Conservation (phyloP, 2,113 vertebrate genomes). For the Forbesichthys agassizii region DNA sequence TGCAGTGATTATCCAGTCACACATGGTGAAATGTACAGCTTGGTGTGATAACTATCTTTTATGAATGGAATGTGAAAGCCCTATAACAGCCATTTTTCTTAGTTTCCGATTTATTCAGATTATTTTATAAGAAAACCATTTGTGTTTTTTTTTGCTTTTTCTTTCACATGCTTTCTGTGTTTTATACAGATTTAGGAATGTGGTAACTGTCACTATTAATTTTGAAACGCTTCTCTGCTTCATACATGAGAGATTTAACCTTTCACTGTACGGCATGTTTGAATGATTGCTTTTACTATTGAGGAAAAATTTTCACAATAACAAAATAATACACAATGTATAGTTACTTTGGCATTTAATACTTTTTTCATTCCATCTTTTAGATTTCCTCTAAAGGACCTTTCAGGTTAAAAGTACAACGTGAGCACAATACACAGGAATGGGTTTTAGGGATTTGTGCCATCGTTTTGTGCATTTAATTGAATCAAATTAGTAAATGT, state of each 20-base stretch:
- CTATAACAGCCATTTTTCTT: slow-evolving; percentile 5
- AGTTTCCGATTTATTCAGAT: slow-evolving; percentile 5
- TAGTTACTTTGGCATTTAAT: too few relatives aligned
- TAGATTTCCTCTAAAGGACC: too few relatives aligned
- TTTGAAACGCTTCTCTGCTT: not conserved
- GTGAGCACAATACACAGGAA: too few relatives aligned
- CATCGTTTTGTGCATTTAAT: too few relatives aligned
- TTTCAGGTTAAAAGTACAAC: too few relatives aligned
- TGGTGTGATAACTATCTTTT: slow-evolving; percentile 27
- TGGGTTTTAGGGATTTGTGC: too few relatives aligned
- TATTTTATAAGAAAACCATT: slow-evolving; percentile 40
- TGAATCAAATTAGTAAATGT: too few relatives aligned
- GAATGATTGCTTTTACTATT: too few relatives aligned
- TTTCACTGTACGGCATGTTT: not conserved
- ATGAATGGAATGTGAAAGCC: slow-evolving; percentile 35
- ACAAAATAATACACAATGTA: too few relatives aligned
- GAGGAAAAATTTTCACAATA: too few relatives aligned
- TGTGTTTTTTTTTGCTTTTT: slow-evolving; percentile 15
- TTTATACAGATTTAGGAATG: slow-evolving; percentile 55
- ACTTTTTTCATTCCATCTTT: too few relatives aligned
- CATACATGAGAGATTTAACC: slow-evolving; percentile 15
- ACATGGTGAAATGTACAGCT: slow-evolving; percentile 1
- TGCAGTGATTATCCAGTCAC: slow-evolving; percentile 35
- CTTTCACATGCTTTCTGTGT: slow-evolving; percentile 4
- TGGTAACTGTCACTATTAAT: slow-evolving; percentile 16